Base-by-base conservation (phyloP, 2,113 vertebrate genomes). In the Indri indri region DNA sequence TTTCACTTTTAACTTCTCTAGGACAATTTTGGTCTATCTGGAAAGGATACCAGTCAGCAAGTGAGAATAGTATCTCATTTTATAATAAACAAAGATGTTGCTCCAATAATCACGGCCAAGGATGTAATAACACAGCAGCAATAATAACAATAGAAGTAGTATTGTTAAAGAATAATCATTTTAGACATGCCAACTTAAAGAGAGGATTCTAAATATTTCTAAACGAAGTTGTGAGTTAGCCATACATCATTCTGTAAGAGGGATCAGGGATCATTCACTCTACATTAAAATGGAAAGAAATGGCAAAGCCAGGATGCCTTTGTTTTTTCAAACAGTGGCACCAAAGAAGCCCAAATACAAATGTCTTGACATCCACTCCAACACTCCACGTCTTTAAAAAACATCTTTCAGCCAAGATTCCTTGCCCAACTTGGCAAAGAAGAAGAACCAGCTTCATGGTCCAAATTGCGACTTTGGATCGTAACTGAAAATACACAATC, bases 241-340 rank as follows among this genome's bases (percentile, higher is more conserved):
- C 80, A 25, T 34, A 68, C 8, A 25, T 14, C 50, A 54, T 63
- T 27, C 54, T 82, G 7, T 59, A 92, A 82, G 77, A 82, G 42
- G 30, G 27, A 22, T 88, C 61, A 17, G 25, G 61, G 42, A 93
- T 74, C 83, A 88, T 77, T 96, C 80, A 65, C 63, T 84, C 88
- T 93, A 32, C 81, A 68, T 85, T 98, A 98, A 97, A 96, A 98
- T 97, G 95, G 97, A 95, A 96, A 98, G 90, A 96, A 97, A 81
- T 4, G 54, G 86, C 57, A 91, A 95, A 79, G 93, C 97, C 97
- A 96, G 93, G 65, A 57, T 66, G 25, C 34, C 89, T 95, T 84
- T 88, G 65, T 80, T 93, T 83, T 93, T 76, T 91, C 89, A 97
- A 91, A 96, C 63, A 96, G 96, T 93, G 92, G 95, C 91, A 95